Evolutionary conservation across 2,888 invertebrate species (phyloP).

Genomic region (Netelia virgata): DNA sequence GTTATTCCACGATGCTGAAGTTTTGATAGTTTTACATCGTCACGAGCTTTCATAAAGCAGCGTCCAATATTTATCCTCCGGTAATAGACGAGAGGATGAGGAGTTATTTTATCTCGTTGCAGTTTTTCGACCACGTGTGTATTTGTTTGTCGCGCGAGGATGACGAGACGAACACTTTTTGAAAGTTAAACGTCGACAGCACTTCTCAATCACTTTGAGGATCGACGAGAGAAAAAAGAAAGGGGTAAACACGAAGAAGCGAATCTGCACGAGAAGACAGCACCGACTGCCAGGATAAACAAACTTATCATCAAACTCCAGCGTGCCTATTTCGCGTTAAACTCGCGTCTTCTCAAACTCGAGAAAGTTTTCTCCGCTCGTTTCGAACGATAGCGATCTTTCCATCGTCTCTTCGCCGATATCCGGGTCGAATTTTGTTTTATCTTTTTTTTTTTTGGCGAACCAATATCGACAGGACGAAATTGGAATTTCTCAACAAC

Average conservation of each 20-base stretch:
- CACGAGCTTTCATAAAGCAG: neutral
- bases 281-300: constrained; percentile 41
- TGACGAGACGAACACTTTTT: constrained; percentile 24
- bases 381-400: neutral
- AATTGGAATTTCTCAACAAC: constrained; percentile 17
- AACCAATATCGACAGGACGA: constrained; percentile 18
- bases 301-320: constrained; percentile 30
- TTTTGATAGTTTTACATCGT: constrained; percentile 11
- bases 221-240: constrained; percentile 1
- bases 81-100: neutral
- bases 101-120: neutral
- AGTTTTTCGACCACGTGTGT: constrained; percentile 7
- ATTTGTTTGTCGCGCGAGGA: constrained; percentile 5
- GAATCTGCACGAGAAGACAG: constrained; percentile 23
- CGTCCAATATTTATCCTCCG: neutral
- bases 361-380: neutral
- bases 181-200: constrained; percentile 18
- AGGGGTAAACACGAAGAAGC: neutral
- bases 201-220: constrained; percentile 19
- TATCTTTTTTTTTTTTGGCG: neutral
- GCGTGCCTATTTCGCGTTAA: neutral
- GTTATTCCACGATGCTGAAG: constrained; percentile 20
- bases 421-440: neutral
- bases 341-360: constrained; percentile 5
- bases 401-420: neutral